Evolutionary conservation across 2,797 vertebrate genomes (phyloP), one percentile per base, ranked within the genome.

Genomic region (Diplodus puntazzo): DNA sequence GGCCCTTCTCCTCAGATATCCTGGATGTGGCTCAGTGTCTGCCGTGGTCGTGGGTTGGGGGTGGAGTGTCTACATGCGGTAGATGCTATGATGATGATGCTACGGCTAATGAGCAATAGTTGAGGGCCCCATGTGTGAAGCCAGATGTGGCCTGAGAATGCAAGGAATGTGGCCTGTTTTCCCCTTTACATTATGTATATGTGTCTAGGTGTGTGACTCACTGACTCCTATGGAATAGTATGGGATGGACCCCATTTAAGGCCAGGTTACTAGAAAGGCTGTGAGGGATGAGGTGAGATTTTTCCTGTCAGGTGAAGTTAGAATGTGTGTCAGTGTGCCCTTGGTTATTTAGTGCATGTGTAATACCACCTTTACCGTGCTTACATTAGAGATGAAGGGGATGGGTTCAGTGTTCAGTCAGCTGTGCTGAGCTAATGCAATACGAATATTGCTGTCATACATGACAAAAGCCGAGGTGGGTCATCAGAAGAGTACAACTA

Each of bases 101-200:
- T 59, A 30, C 63, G 27, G 67, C 4, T 39, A 45, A 66, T 42
- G 39, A 30, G 48, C 46, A 62, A 34, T 60, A 58, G 65, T 78
- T 77, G 34, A 30, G 52, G 72, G 86, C 77, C 73, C 30, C 76
- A 75, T 88, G 66, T 87, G 57, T 70, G 21, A 74, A 69, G 60
- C 69, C 86, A 87, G 87, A 92, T 86, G 81, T 86, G 87, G 8
- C 82, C 77, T 8, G 64, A 74, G 61, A 89, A 88, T 86, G 82
- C 46, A 68, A 79, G 79, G 78, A 82, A 86, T 74, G 80, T 66
- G 77, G 81, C 65, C 71, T 73, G 78, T 58, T 86, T 75, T 53
- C 50, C 58, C 48, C 48, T 78, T 73, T 20, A 66, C 62, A 43
- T 73, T 25, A 18, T 65, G 23, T 54, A 42, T 64, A 66, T 68